phyloP scores from a whole-genome alignment of 2,888 invertebrate genomes.

The Lithodes maja region DNA sequence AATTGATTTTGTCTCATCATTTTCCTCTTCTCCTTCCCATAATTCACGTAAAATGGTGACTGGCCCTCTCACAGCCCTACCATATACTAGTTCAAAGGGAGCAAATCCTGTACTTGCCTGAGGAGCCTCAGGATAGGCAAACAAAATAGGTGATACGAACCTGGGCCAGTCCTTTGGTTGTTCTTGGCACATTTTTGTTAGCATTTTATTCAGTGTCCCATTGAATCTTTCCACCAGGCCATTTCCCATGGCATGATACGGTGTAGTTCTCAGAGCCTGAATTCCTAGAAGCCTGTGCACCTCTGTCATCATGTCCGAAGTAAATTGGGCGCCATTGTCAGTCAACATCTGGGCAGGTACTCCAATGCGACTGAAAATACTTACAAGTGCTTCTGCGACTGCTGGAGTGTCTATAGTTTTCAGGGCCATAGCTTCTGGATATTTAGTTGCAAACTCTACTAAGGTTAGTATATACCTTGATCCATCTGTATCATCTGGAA shows the following conservation, averaged over 20 bases:
- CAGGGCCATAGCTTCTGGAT: not conserved
- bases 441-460: not conserved
- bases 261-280: not conserved
- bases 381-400: not conserved
- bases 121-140: conserved; percentile 14
- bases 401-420: not conserved
- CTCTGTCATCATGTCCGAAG: not conserved
- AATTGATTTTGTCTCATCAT: not conserved
- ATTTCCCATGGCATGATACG: not conserved
- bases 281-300: not conserved
- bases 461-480: not conserved
- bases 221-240: not conserved
- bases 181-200: not conserved
- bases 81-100: conserved; percentile 9
- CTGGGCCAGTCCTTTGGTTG: not conserved
- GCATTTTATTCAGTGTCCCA: not conserved
- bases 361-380: not conserved
- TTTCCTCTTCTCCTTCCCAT: not conserved
- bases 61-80: not conserved
- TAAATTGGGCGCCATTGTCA: conserved; percentile 1
- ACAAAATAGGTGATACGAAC: not conserved
- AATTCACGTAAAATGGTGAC: not conserved
- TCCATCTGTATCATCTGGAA: too few relatives aligned
- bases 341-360: not conserved
- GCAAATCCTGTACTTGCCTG: conserved; percentile 19